Conservation (phyloP, 1,140 invertebrate genomes). For the Drosophila elegans region DNA sequence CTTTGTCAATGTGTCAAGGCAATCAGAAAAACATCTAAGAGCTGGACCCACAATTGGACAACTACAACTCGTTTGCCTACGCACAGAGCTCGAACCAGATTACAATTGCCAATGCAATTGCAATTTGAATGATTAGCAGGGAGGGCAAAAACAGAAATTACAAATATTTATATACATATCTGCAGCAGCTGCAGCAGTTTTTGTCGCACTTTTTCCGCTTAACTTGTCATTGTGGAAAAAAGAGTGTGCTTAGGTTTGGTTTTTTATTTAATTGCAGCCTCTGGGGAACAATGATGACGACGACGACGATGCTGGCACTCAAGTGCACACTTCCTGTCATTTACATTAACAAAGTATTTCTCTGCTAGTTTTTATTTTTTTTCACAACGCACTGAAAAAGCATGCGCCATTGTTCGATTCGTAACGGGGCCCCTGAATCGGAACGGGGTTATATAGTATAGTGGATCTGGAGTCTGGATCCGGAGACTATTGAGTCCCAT, state of each 20-base stretch:
- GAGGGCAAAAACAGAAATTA: conserved; percentile 30
- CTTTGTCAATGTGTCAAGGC: conserved; percentile 69
- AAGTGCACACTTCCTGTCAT: conserved; percentile 80
- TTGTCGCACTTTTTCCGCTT: conserved; percentile 51
- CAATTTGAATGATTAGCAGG: conserved; percentile 53
- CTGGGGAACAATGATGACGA: conserved; percentile 24
- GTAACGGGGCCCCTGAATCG: conserved; percentile 52
- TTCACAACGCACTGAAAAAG: conserved; percentile 71
- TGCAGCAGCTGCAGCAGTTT: conserved; percentile 65
- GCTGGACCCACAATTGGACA: conserved; percentile 32
- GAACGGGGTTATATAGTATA: conserved; percentile 13
- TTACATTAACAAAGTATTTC: conserved; percentile 64
- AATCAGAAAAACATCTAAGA: conserved; percentile 48
- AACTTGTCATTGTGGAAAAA: conserved; percentile 56
- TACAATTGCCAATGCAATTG: conserved; percentile 57
- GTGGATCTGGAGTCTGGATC: conserved; percentile 32
- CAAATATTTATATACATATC: conserved; percentile 19
- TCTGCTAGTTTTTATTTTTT: conserved; percentile 64
- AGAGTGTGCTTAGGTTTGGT: conserved; percentile 8
- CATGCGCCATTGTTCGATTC: conserved; percentile 67
- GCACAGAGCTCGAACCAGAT: conserved; percentile 37
- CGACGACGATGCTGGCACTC: conserved; percentile 60
- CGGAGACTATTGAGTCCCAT: conserved; percentile 12
- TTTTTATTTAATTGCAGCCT: conserved; percentile 50
- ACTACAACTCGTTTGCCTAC: conserved; percentile 74